Evolutionary conservation across 2,113 vertebrate species (phyloP), one percentile per base, ranked within the genome.

Genomic region (Halichoerus grypus): DNA sequence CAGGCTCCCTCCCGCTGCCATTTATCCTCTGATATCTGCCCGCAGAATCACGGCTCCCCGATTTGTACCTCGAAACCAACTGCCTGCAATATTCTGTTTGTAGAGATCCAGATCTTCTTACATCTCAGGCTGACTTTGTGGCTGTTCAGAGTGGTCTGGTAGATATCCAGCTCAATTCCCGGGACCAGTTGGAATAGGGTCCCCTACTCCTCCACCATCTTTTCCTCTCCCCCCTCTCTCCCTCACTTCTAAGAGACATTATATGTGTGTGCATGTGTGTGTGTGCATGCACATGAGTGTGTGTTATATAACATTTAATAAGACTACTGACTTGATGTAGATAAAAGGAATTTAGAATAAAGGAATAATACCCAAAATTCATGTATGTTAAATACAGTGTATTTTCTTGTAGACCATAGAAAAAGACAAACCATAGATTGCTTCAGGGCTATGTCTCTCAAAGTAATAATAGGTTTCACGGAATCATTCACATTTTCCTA

Each of bases 291-390:
- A 84, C 46, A 76, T 28, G 9, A 19, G 26, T 55, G 4, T 84
- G 5, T 85, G 4, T 26, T 81, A 8, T 90, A 0, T 55, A 80
- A 92, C 14, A n/a, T 46, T 85, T 81, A 85, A 42, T 55, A 97
- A 76, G 55, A 81, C 22, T 55, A 76, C 11, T 33, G 49, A 67
- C 14, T 65, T 36, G 8, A 63, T 63, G 94, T 2, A 36, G 28
- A 89, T 90, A 36, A 81, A 96, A 51, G 21, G 11, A 74, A 93
- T 36, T 36, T 90, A 76, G 33, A 59, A 49, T 88, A 88, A n/a
- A 77, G 4, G 18, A 74, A 39, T 61, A 81, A 86, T 92, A 5
- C 7, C 39, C 5, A 10, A 53, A 71, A 71, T 24, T 1, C 1
- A 81, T 42, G 3, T 28, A 33, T 74, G 10, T 84, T 55, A 49